Base-by-base conservation (phyloP, 1,140 invertebrate species). In the Notospermus geniculatus region DNA sequence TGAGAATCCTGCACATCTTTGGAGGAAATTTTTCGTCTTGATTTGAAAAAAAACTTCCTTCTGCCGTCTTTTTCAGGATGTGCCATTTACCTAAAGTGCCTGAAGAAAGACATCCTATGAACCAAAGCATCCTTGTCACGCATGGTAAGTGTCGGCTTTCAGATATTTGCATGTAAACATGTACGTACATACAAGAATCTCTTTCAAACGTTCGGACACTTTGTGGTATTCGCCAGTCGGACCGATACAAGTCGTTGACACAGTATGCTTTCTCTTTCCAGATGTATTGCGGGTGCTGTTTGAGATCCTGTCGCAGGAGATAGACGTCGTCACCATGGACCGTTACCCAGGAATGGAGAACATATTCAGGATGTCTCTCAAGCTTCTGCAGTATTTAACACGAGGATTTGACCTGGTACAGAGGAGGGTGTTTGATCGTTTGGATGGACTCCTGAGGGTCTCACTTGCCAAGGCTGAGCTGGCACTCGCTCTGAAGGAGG, bases 41-140 rank as follows among this genome's bases (percentile, higher is more conserved):
- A n/a, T n/a, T n/a, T n/a, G n/a, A n/a, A n/a, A n/a, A n/a, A n/a
- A n/a, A n/a, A n/a, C n/a, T n/a, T n/a, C n/a, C n/a, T n/a, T n/a
- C n/a, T n/a, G n/a, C n/a, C n/a, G n/a, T n/a, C 32, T 36, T 36
- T 36, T 70, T 11, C 52, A 77, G 72, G 54, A 78, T 77, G 46
- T 78, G 76, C 57, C 72, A 76, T 58, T 60, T 78, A 23, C 76
- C 76, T 54, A 78, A 78, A 56, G 71, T 71, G 4, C 66, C 70
- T 45, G 70, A 77, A 22, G 77, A 80, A 58, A 72, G 61, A 19
- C 68, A 70, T 65, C 66, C 66, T 23, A 80, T 81, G 76, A 81
- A 81, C 57, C 79, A 81, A 56, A 79, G 75, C 59, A 76, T 81
- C 13, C 71, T 80, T 67, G 76, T 80, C 23, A 80, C 75, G 46